A percentile compares a stretch with the other conserved stretches of the same genome.
phyloP scores from a whole-genome alignment of 2,113 vertebrate genomes.

The Lota lota region DNA sequence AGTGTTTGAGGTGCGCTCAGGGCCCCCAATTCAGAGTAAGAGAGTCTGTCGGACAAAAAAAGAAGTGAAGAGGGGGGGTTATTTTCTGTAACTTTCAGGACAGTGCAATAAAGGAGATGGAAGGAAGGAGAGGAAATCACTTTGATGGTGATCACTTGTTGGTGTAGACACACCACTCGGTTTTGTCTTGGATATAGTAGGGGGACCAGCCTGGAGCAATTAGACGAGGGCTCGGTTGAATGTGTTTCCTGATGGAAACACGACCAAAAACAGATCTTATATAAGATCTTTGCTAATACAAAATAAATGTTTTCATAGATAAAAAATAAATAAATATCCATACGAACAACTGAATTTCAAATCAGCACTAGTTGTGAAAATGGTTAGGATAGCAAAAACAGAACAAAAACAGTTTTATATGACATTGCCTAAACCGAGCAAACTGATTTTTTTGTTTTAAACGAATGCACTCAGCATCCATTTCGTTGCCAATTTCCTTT shows the following conservation, averaged over 20 bases:
- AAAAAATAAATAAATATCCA: slow-evolving; percentile 12
- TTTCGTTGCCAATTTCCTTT: slow-evolving; percentile 73
- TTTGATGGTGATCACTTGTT: slow-evolving; percentile 69
- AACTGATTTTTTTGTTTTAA: slow-evolving; percentile 58
- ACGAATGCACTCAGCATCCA: slow-evolving; percentile 60
- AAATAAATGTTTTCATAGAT: slow-evolving; percentile 4
- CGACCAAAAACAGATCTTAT: slow-evolving; percentile 46
- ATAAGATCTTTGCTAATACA: slow-evolving; percentile 47
- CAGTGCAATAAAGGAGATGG: slow-evolving; percentile 64
- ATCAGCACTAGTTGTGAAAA: slow-evolving; percentile 37
- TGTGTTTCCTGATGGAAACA: slow-evolving; percentile 21
- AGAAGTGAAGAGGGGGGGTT: slow-evolving; percentile 12
- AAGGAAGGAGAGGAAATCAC: slow-evolving; percentile 61
- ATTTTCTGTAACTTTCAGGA: slow-evolving; percentile 64
- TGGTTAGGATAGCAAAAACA: slow-evolving; percentile 39
- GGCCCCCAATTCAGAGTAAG: slow-evolving; percentile 69
- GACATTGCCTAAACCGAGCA: slow-evolving; percentile 40
- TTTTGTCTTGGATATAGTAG: slow-evolving; percentile 44
- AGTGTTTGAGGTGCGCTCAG: slow-evolving; percentile 73
- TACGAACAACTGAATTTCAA: slow-evolving; percentile 20
- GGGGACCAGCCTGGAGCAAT: slow-evolving; percentile 49
- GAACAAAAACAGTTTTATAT: slow-evolving; percentile 16
- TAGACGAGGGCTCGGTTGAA: slow-evolving; percentile 54
- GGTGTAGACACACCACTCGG: slow-evolving; percentile 52
- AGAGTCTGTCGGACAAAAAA: slow-evolving; percentile 55